phyloP scores from a whole-genome alignment of 2,888 invertebrate genomes.

The Drosophila nigricruria region DNA sequence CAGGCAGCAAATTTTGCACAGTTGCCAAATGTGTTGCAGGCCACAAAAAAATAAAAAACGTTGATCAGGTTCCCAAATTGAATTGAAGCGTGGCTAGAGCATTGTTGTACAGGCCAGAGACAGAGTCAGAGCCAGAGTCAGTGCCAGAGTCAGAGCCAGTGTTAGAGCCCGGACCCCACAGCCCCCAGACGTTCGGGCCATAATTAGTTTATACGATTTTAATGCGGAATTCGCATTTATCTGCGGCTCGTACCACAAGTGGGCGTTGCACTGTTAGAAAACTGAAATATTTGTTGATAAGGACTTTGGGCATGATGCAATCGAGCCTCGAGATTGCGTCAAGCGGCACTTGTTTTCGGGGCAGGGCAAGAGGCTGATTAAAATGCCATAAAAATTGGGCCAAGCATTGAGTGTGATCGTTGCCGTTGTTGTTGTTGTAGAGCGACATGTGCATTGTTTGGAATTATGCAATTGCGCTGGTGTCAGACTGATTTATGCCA shows the following conservation, averaged over 20 bases:
- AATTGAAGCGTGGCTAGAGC: constrained; percentile 72
- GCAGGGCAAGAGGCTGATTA: constrained; percentile 40
- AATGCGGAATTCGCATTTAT: constrained; percentile 66
- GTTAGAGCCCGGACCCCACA: constrained; percentile 2
- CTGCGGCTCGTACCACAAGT: constrained; percentile 35
- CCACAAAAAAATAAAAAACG: constrained; percentile 7
- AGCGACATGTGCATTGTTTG: constrained; percentile 63
- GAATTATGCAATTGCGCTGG: constrained; percentile 59
- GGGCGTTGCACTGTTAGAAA: constrained; percentile 57
- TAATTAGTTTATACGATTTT: constrained; percentile 77
- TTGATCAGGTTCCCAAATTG: constrained; percentile 55
- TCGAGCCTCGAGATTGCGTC: constrained; percentile 64
- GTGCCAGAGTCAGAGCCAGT: background rate
- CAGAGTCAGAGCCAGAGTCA: background rate
- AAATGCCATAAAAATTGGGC: constrained; percentile 75
- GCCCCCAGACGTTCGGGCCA: constrained; percentile 16
- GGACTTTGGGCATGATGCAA: constrained; percentile 71
- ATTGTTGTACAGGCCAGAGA: constrained; percentile 62
- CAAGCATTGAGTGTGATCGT: constrained; percentile 45
- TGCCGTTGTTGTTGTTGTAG: constrained; percentile 9
- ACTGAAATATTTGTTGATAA: constrained; percentile 53
- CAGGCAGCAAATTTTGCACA: constrained; percentile 18
- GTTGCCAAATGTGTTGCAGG: constrained; percentile 41
- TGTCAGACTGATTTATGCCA: constrained; percentile 77
- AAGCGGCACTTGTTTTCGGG: constrained; percentile 26